Conservation (phyloP, 2,797 vertebrate species). For the Poecilia gillii region DNA sequence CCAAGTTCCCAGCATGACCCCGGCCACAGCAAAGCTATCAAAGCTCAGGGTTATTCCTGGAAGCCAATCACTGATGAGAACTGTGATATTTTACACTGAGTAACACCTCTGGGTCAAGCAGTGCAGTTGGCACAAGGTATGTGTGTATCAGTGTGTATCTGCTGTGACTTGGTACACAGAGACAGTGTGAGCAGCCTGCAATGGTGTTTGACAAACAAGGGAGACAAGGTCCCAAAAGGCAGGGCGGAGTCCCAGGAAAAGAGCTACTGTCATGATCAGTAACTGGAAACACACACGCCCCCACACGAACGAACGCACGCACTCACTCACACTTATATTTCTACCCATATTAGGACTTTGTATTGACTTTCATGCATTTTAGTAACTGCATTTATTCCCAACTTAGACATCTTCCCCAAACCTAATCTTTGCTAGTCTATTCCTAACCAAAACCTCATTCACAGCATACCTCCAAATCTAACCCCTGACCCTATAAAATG, state of each 20-base stretch:
- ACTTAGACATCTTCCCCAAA: no score
- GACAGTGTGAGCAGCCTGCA: conserved; percentile 57
- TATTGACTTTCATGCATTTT: no score
- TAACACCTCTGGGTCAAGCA: conserved; percentile 58
- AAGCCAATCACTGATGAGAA: conserved; percentile 50
- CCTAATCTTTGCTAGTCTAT: no score
- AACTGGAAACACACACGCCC: conserved; percentile 38
- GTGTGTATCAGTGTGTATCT: conserved; percentile 46
- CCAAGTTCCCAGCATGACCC: conserved; percentile 14
- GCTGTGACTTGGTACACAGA: conserved; percentile 49
- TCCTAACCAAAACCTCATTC: no score
- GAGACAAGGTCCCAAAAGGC: conserved; percentile 69
- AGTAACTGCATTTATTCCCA: no score
- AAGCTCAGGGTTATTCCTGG: conserved; percentile 56
- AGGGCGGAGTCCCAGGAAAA: conserved; percentile 65
- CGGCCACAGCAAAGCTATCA: conserved; percentile 11
- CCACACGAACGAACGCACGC: not conserved
- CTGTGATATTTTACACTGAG: conserved; percentile 58
- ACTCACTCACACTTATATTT: no score
- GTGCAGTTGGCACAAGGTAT: conserved; percentile 48
- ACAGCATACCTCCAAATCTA: no score
- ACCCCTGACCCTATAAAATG: no score
- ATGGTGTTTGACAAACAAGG: conserved; percentile 76
- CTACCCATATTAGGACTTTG: no score
- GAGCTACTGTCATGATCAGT: conserved; percentile 58